phyloP scores from a whole-genome alignment of 2,113 vertebrate genomes.

The Promerops cafer region DNA sequence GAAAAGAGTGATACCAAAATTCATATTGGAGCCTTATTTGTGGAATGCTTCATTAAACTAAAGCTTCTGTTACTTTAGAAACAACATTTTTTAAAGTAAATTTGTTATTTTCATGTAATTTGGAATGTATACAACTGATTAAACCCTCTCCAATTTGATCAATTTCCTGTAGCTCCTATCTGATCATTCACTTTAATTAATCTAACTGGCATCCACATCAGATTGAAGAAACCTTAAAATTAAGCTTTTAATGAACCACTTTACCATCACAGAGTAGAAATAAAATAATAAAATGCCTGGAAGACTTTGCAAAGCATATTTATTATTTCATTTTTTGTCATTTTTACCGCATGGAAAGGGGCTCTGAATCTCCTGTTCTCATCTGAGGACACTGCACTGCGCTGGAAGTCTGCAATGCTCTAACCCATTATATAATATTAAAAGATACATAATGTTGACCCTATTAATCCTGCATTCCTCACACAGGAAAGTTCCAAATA shows the following conservation, averaged over 20 bases:
- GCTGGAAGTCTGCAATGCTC: not conserved
- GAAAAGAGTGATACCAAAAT: constrained; percentile 10
- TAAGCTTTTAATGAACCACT: constrained; percentile 36
- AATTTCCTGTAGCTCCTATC: constrained; percentile 25
- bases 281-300: constrained; percentile 18
- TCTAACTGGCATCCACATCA: not conserved
- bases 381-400: not conserved
- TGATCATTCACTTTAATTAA: constrained; percentile 43
- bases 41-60: constrained; percentile 9
- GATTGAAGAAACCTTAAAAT: constrained; percentile 36
- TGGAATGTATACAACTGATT: not conserved
- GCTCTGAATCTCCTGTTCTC: constrained; percentile 21
- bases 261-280: not conserved
- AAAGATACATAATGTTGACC: not conserved
- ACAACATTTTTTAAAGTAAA: not conserved
- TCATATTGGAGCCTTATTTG: not conserved
- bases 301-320: not conserved
- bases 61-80: constrained; percentile 23
- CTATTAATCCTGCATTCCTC: not conserved
- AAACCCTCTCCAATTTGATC: constrained; percentile 12
- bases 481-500: not conserved
- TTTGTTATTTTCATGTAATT: constrained; percentile 15
- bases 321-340: not conserved
- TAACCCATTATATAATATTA: not conserved
- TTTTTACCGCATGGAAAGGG: not conserved